Conservation (phyloP, 2,888 invertebrate species). For the Bellardia pandia region DNA sequence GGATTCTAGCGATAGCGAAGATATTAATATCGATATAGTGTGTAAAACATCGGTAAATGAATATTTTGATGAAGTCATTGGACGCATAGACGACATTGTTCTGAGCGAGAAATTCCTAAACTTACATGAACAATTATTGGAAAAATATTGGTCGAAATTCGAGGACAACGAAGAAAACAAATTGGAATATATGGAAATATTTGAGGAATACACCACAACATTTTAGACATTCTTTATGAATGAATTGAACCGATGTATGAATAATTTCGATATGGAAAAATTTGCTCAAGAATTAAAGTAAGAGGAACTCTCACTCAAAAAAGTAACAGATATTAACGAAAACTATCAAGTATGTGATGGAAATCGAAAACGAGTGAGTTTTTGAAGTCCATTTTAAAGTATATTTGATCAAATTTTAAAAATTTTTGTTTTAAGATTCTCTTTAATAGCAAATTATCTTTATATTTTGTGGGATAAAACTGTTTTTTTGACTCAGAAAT, state of each 20-base stretch:
- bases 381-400: too few species aligned
- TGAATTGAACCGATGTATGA: slow-evolving; percentile 85
- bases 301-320: slow-evolving; percentile 62
- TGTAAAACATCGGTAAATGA: slow-evolving; percentile 69
- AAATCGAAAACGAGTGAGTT: too few species aligned
- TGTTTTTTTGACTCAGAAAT: slow-evolving; percentile 85
- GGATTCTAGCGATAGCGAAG: slow-evolving; percentile 64
- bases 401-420: too few species aligned
- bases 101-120: slow-evolving; percentile 85
- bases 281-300: slow-evolving; percentile 85
- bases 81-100: slow-evolving; percentile 90
- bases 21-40: slow-evolving; percentile 66
- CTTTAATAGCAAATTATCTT: too few species aligned
- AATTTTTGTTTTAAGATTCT: too few species aligned
- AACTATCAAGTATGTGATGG: too few species aligned
- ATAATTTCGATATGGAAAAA: slow-evolving; percentile 85
- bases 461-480: too few species aligned
- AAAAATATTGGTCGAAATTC: slow-evolving; percentile 88
- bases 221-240: slow-evolving; percentile 87
- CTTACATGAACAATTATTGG: slow-evolving; percentile 87
- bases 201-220: slow-evolving; percentile 87
- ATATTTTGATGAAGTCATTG: slow-evolving; percentile 87
- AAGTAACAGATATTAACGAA: background rate
- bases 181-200: slow-evolving; percentile 89
- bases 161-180: slow-evolving; percentile 90